A percentile compares a stretch with the other conserved stretches of the same genome.
Conservation (phyloP, 2,888 invertebrate genomes). For the Micropterix aruncella region DNA sequence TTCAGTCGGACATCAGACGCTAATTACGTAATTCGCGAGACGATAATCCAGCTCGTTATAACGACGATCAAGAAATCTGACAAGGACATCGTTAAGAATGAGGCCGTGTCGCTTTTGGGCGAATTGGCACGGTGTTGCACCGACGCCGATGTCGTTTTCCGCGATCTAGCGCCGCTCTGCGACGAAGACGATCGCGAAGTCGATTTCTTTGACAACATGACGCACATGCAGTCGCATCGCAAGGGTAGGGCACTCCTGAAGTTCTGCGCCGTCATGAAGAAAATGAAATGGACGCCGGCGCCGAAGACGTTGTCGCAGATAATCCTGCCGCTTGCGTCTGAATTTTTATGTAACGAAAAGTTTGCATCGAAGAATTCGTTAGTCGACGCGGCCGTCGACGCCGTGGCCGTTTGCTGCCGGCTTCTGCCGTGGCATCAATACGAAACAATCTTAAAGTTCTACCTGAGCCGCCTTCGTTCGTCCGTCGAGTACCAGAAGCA, state of each 20-base stretch:
- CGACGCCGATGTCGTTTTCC: constrained; percentile 52
- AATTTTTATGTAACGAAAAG: constrained; percentile 65
- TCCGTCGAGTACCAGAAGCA: constrained; percentile 71
- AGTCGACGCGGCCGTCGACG: constrained; percentile 74
- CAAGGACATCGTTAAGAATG: constrained; percentile 59
- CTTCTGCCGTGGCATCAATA: constrained; percentile 85
- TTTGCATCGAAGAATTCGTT: constrained; percentile 65
- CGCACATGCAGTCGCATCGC: constrained; percentile 76
- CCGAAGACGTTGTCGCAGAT: constrained; percentile 68
- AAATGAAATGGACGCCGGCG: constrained; percentile 42
- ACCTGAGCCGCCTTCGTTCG: constrained; percentile 60
- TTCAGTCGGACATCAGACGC: constrained; percentile 41
- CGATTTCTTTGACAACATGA: constrained; percentile 90
- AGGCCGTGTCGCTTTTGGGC: constrained; percentile 67
- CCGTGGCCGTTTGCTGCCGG: constrained; percentile 60
- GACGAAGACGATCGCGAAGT: constrained; percentile 67
- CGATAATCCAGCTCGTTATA: constrained; percentile 58
- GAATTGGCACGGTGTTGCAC: constrained; percentile 60
- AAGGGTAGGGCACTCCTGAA: constrained; percentile 71
- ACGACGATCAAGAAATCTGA: constrained; percentile 55
- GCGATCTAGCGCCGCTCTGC: constrained; percentile 52
- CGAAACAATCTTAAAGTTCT: constrained; percentile 65
- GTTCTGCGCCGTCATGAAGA: constrained; percentile 52
- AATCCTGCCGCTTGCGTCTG: constrained; percentile 69
- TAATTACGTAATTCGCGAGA: constrained; percentile 55